Base-by-base conservation (phyloP, 2,113 vertebrate species). In the Brachyistius frenatus region DNA sequence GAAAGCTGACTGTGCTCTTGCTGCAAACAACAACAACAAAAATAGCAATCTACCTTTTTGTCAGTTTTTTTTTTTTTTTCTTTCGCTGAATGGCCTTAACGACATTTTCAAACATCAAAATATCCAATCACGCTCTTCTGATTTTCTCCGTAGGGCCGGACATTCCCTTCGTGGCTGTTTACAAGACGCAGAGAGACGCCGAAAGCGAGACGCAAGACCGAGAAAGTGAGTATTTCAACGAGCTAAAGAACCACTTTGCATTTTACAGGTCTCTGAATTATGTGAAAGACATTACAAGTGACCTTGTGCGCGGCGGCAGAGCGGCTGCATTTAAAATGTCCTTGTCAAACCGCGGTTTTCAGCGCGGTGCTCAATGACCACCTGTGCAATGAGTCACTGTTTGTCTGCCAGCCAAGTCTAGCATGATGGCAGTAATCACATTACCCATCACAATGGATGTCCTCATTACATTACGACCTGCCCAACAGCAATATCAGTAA, bases 81-180 rank as follows among this genome's bases (percentile, higher is more conserved):
- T 23, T 23, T 23, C 23, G 23, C 23, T 23, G 23, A 23, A 23
- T 23, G 23, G 23, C 23, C 23, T 23, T 23, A 23, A 23, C 23
- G 47, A 16, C 15, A 16, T 5, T 16, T 23, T 53, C 36, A 52
- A 14, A 53, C 16, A 32, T 50, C 15, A 71, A 50, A 30, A 53
- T 41, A 3, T 36, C 16, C 4, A n/a, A 16, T 37, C 23, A 15
- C 37, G n/a, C 2, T 16, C 49, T 61, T 57, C 60, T 2, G 50
- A 4, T 2, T 71, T 78, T 66, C 80, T 44, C 91, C 49, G 58
- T 31, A 99, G 97, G 97, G 37, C 96, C 96, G 2, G 94, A 95
- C 6, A 93, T 99, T 73, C 98, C 97, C 0, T 96, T 90, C 67
- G 96, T 97, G 49, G 93, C 96, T 0, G 90, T 98, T 23, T 96